Percentiles rank a stretch among this genome's conserved stretches.
phyloP scores from a whole-genome alignment of 2,113 vertebrate species.

The Onychostoma macrolepis region DNA sequence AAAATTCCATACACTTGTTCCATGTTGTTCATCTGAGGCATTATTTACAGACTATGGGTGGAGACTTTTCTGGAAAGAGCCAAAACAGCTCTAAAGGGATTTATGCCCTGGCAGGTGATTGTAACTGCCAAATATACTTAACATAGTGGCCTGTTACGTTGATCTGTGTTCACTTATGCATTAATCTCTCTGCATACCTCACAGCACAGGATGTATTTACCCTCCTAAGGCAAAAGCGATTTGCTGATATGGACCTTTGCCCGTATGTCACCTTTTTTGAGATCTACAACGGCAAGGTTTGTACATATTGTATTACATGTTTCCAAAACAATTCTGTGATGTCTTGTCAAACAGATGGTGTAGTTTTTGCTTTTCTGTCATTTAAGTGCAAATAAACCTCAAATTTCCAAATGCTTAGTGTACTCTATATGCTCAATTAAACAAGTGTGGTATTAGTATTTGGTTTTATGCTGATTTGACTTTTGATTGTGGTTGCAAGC shows the following conservation, averaged over 20 bases:
- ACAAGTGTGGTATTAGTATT: neutral
- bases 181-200: conserved; percentile 30
- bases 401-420: neutral
- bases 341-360: neutral
- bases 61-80: conserved; percentile 85
- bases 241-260: conserved; percentile 77
- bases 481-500: neutral
- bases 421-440: neutral
- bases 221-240: conserved; percentile 81
- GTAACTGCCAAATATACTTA: neutral
- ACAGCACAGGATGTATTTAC: conserved; percentile 92
- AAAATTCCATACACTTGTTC: neutral
- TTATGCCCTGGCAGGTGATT: conserved; percentile 91
- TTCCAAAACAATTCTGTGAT: neutral
- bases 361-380: neutral
- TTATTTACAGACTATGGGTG: conserved; percentile 90
- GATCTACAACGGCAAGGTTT: conserved; percentile 97
- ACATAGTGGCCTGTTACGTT: neutral
- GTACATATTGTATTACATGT: neutral
- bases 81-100: conserved; percentile 91
- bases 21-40: neutral
- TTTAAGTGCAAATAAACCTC: neutral
- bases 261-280: conserved; percentile 95
- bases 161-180: neutral
- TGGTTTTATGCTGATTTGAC: neutral